phyloP scores from a whole-genome alignment of 2,888 invertebrate species.

The Linnaemya vulpina region DNA sequence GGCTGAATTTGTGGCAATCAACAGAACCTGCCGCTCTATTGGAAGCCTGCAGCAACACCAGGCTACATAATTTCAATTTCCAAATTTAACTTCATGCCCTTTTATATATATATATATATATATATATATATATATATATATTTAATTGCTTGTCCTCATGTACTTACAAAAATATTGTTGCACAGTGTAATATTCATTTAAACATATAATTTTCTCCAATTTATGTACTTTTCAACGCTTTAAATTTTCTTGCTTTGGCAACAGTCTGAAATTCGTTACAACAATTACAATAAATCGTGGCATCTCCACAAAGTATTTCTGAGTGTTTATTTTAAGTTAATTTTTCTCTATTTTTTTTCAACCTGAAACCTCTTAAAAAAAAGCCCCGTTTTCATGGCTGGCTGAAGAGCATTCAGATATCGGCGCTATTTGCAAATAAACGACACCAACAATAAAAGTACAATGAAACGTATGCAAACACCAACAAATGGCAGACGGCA shows the following conservation, averaged over 20 bases:
- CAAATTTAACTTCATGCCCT: no score
- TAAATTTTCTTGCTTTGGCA: not conserved
- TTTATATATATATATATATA: no score
- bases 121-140: no score
- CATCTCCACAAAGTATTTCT: not conserved
- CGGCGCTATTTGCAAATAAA: slow-evolving; percentile 27
- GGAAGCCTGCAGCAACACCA: no score
- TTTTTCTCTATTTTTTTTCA: not conserved
- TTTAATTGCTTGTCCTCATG: no score
- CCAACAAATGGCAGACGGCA: not conserved
- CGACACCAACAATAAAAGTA: slow-evolving; percentile 23
- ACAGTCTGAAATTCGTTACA: not conserved
- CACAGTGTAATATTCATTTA: no score
- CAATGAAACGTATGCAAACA: slow-evolving; percentile 12
- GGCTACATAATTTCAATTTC: no score
- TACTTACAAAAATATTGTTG: no score
- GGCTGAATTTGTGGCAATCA: no score
- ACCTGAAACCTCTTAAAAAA: slow-evolving; percentile 12
- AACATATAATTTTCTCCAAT: not conserved
- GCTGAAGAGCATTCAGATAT: slow-evolving; percentile 21
- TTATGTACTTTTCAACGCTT: not conserved
- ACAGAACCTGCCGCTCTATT: no score
- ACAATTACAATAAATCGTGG: slow-evolving; percentile 1
- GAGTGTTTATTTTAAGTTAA: not conserved
- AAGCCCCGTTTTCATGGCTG: slow-evolving; percentile 1